These are phyloP conservation scores for Prosopocoilus inquinatus DNA, from an alignment of 2,888 invertebrate genomes.

Conservation along the genomic window DNA sequence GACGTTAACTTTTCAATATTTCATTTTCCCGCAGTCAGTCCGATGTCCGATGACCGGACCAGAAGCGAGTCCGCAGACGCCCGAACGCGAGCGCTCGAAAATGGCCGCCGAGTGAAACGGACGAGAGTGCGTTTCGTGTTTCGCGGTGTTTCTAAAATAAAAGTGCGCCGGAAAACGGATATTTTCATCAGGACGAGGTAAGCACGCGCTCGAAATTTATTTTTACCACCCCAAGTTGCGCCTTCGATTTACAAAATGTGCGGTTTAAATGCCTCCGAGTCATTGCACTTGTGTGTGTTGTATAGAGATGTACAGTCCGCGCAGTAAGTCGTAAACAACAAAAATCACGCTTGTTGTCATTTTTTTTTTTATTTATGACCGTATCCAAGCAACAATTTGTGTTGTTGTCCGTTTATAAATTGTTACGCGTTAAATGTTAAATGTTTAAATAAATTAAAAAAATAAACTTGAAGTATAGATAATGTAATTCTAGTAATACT, in stretches of 20 bases:
- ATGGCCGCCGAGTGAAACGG: background rate
- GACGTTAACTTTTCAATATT: too few relatives aligned
- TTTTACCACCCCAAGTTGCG: too few relatives aligned
- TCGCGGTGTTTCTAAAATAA: background rate
- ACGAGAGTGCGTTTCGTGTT: background rate
- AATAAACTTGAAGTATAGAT: too few relatives aligned
- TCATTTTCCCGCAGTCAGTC: too few relatives aligned
- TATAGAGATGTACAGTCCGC: background rate
- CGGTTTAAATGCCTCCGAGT: conserved; percentile 1
- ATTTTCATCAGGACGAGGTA: background rate
- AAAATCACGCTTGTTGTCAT: background rate
- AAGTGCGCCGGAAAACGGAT: background rate
- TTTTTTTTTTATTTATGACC: too few relatives aligned
- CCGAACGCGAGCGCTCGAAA: background rate
- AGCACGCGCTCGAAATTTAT: background rate
- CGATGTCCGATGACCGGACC: background rate
- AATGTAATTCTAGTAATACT: too few relatives aligned
- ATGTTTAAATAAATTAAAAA: too few relatives aligned
- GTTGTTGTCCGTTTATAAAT: too few relatives aligned
- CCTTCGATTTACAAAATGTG: too few relatives aligned
- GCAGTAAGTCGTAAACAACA: conserved; percentile 1
- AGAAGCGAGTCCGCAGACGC: background rate
- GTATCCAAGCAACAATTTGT: too few relatives aligned
- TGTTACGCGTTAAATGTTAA: too few relatives aligned
- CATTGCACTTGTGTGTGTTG: background rate